A percentile compares a stretch with the other conserved stretches of the same genome.
Conservation (phyloP, 2,888 invertebrate species). For the Patella ulyssiponensis region DNA sequence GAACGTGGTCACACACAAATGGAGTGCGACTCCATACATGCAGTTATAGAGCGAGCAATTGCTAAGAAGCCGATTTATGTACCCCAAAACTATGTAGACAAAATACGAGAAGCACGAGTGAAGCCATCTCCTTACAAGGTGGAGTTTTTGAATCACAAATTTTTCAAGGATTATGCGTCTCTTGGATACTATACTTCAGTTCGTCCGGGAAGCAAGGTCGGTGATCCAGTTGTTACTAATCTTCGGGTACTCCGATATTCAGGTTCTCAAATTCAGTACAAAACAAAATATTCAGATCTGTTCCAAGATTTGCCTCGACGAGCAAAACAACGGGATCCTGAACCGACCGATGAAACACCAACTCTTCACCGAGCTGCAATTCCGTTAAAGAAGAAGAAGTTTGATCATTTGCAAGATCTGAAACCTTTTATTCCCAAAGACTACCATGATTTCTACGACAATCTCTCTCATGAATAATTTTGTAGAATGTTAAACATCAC, state of each 20-base stretch:
- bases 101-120: conserved; percentile 26
- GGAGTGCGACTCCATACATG: conserved; percentile 26
- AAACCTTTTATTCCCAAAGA: conserved; percentile 11
- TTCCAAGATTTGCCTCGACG: neutral
- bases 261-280: neutral
- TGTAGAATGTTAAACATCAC: too few species aligned
- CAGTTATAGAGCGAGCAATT: neutral
- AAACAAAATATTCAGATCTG: neutral
- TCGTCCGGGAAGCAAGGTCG: neutral
- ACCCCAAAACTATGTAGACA: conserved; percentile 19
- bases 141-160: neutral
- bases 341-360: neutral
- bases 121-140: neutral
- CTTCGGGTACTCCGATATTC: neutral
- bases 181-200: neutral
- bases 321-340: neutral
- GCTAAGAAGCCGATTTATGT: neutral
- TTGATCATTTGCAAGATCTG: conserved; percentile 14
- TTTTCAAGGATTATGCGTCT: neutral
- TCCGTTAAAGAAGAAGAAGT: conserved; percentile 14
- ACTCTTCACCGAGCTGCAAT: neutral
- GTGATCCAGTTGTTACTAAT: neutral
- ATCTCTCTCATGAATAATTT: neutral
- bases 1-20: conserved; percentile 21
- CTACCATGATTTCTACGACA: conserved; percentile 4